Base-by-base conservation (phyloP, 2,888 invertebrate species). In the Cerastis leucographa region DNA sequence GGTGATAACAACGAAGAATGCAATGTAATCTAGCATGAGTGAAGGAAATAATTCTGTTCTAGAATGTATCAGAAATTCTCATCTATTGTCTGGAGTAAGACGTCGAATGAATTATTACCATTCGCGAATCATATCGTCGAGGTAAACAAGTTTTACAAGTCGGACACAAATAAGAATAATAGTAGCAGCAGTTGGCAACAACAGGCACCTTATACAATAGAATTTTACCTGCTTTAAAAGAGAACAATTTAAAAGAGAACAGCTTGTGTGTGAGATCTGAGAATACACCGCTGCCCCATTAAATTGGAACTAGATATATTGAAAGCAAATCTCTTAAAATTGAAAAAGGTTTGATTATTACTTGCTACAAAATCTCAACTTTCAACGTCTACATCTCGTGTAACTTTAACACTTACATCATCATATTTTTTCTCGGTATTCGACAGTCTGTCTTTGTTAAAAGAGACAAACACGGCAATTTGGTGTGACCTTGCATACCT, bases 401-500 rank as follows among this genome's bases (percentile, higher is more conserved):
- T 61, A 62, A n/a, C 66, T 68, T 64, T 65, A 40, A 74, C 56
- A 80, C 68, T 71, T 76, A 71, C 59, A 71, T 76, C 64, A 73
- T 61, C n/a, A n/a, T 44, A 29, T 44, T 68, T 49, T 82, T 81
- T 64, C 46, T 73, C 9, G 3, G 9, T 71, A 77, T 68, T 67
- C 35, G 65, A 65, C 61, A 68, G 62, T 65, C 64, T 62, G 72
- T 67, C 51, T 85, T 72, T 67, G 66, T 72, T 69, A 65, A 61
- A 35, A 71, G 71, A 72, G 77, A 78, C 51, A 78, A 71, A 86
- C 78, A 83, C 62, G 69, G 59, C 73, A 69, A 83, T 86, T 74
- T 72, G 40, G 71, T 46, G 54, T 74, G 80, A 80, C 84, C 84
- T 85, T 84, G 84, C 74, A 76, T 80, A 74, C 54, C 80, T 69